Percentiles rank a stretch among this genome's conserved stretches.
Evolutionary conservation across 2,888 invertebrate species (phyloP).

Genomic region (Hirtodrosophila histrioides): DNA sequence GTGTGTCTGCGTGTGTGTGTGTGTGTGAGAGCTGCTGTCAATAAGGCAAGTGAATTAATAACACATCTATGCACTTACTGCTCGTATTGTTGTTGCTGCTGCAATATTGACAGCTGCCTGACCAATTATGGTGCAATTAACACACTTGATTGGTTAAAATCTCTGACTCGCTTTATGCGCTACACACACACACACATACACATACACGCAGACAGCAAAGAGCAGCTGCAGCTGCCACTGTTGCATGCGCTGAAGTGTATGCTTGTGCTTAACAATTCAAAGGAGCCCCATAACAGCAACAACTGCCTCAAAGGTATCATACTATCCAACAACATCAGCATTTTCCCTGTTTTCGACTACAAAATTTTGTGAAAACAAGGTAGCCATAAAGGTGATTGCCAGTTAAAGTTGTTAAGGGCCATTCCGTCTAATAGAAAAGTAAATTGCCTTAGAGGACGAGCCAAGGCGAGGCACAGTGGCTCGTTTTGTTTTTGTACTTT

Average conservation of each 20-base stretch:
- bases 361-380: slow-evolving; percentile 46
- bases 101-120: slow-evolving; percentile 65
- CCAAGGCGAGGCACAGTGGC: too few species aligned
- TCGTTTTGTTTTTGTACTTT: too few species aligned
- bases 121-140: slow-evolving; percentile 79
- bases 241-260: slow-evolving; percentile 32
- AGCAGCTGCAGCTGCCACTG: not conserved
- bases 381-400: slow-evolving; percentile 62
- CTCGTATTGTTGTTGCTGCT: slow-evolving; percentile 11
- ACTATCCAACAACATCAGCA: slow-evolving; percentile 2
- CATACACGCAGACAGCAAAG: not conserved
- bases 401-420: slow-evolving; percentile 3
- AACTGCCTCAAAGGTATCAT: not conserved
- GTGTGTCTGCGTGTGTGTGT: slow-evolving; percentile 1
- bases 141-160: slow-evolving; percentile 73
- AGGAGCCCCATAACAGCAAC: slow-evolving; percentile 32
- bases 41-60: slow-evolving; percentile 68
- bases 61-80: slow-evolving; percentile 61
- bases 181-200: not conserved
- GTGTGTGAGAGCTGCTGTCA: slow-evolving; percentile 43
- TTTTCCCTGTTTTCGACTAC: slow-evolving; percentile 34
- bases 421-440: slow-evolving; percentile 21
- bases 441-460: too few species aligned
- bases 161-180: slow-evolving; percentile 30
- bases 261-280: slow-evolving; percentile 62